These are phyloP conservation scores for Syncerus caffer DNA, from an alignment of 2,797 vertebrate genomes.

Conservation along the genomic window DNA sequence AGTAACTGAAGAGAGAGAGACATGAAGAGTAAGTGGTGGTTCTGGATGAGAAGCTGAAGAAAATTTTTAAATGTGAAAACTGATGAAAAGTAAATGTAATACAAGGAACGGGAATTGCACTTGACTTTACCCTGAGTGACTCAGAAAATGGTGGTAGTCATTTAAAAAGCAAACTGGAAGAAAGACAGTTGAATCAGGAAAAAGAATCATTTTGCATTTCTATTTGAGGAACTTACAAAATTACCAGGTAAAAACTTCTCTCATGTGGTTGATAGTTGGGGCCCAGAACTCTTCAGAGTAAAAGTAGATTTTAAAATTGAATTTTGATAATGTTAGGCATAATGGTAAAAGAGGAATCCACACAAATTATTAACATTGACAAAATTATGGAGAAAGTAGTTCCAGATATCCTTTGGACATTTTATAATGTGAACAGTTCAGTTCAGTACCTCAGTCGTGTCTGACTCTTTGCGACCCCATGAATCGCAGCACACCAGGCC, in stretches of 20 bases:
- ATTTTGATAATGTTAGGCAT: neutral
- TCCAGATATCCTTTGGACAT: neutral
- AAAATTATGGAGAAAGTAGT: neutral
- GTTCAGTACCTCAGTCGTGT: too few relatives aligned
- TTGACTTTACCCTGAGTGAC: neutral
- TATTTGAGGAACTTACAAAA: neutral
- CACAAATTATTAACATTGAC: neutral
- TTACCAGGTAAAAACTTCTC: neutral
- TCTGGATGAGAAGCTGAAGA: neutral
- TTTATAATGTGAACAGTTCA: neutral
- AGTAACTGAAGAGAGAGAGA: neutral
- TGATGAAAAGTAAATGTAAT: neutral
- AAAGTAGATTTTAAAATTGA: conserved; percentile 15
- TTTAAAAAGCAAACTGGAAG: conserved; percentile 15
- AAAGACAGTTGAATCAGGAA: neutral
- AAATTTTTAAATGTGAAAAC: neutral
- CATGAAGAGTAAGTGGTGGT: neutral
- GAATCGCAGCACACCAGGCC: too few relatives aligned
- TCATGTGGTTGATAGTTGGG: neutral
- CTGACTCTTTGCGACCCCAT: too few relatives aligned
- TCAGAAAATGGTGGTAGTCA: neutral
- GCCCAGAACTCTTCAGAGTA: neutral
- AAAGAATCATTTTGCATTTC: neutral
- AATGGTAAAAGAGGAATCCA: neutral
- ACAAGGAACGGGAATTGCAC: neutral